phyloP scores from a whole-genome alignment of 2,888 invertebrate genomes.

The Ochropleura plecta region DNA sequence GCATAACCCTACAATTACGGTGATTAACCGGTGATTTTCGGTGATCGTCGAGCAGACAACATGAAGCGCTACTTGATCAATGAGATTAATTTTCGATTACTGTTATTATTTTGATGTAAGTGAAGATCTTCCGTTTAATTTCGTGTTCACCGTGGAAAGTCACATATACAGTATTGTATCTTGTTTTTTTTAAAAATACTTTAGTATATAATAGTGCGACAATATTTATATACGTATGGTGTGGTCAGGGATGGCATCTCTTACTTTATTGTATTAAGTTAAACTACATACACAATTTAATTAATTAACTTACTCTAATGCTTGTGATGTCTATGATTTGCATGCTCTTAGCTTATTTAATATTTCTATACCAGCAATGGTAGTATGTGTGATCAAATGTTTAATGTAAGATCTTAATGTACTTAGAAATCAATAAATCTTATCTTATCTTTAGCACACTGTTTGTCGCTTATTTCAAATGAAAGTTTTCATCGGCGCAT shows the following conservation, averaged over 20 bases:
- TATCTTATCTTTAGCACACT: too few relatives aligned
- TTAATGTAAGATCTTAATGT: too few relatives aligned
- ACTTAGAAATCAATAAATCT: too few relatives aligned
- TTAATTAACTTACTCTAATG: too few relatives aligned
- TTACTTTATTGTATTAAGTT: too few relatives aligned
- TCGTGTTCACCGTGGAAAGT: neutral
- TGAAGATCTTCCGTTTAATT: slow-evolving; percentile 15
- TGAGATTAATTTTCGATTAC: slow-evolving; percentile 49
- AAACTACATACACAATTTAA: too few relatives aligned
- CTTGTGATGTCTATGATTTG: too few relatives aligned
- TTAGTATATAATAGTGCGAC: neutral
- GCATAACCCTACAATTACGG: slow-evolving; percentile 43
- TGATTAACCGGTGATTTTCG: slow-evolving; percentile 29
- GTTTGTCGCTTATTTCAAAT: neutral
- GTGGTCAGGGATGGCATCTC: too few relatives aligned
- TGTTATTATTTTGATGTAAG: slow-evolving; percentile 35
- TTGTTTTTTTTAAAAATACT: neutral
- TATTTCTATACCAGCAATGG: too few relatives aligned
- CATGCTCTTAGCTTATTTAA: too few relatives aligned
- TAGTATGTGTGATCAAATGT: too few relatives aligned
- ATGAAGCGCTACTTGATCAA: slow-evolving; percentile 54
- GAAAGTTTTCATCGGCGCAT: slow-evolving; percentile 11
- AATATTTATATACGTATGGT: too few relatives aligned
- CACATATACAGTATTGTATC: neutral
- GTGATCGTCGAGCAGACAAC: slow-evolving; percentile 38